Conservation (phyloP, 2,797 vertebrate genomes). For the Enteromius unitaeniatus region DNA sequence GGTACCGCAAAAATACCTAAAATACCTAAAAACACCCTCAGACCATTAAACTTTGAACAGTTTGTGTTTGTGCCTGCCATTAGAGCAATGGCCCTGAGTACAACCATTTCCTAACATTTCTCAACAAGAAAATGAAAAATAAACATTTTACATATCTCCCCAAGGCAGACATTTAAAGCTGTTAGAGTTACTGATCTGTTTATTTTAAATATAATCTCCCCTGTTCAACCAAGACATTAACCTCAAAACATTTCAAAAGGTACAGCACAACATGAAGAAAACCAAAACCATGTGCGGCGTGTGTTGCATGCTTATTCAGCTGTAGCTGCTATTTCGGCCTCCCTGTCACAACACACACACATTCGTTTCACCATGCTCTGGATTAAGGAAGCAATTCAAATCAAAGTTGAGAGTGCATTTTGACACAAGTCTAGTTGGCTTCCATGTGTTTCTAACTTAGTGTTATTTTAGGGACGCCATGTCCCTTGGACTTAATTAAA, state of each 20-base stretch:
- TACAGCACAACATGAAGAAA: slow-evolving; percentile 43
- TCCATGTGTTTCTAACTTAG: not conserved
- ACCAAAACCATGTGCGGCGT: slow-evolving; percentile 48
- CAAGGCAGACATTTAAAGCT: slow-evolving; percentile 21
- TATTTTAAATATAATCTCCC: slow-evolving; percentile 28
- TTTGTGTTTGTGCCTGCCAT: not conserved
- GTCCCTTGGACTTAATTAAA: not conserved
- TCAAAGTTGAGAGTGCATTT: slow-evolving; percentile 23
- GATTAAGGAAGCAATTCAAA: slow-evolving; percentile 44
- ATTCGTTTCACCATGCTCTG: not conserved
- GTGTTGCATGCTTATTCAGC: slow-evolving; percentile 54
- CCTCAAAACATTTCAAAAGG: slow-evolving; percentile 41
- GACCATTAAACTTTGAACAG: slow-evolving; percentile 14
- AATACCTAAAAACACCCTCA: slow-evolving; percentile 32
- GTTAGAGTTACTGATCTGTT: slow-evolving; percentile 34
- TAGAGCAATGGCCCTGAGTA: not conserved
- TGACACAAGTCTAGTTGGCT: slow-evolving; percentile 10
- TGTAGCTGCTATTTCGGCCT: slow-evolving; percentile 48
- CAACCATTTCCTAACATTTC: not conserved
- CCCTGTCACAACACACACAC: slow-evolving; percentile 25
- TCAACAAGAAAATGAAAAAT: slow-evolving; percentile 23
- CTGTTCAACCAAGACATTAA: slow-evolving; percentile 16
- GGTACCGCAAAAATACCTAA: slow-evolving; percentile 19
- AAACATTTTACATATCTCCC: slow-evolving; percentile 12
- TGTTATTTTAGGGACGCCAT: not conserved